These are phyloP conservation scores for Diabrotica balteata DNA, from an alignment of 2,888 invertebrate species.

Conservation along the genomic window DNA sequence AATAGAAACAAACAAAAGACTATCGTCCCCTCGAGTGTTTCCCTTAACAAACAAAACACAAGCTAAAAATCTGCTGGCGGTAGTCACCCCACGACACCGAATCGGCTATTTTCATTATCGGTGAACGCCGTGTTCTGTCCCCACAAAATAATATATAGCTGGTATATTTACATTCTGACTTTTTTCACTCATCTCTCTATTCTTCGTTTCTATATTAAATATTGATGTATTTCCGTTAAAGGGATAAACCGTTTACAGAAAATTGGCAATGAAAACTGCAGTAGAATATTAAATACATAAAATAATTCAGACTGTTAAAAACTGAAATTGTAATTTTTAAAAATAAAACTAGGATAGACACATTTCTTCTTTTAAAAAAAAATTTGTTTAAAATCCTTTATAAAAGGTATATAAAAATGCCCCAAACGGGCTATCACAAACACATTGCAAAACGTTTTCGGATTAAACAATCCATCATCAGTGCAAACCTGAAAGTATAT, in stretches of 20 bases:
- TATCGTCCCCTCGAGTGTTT: conserved; percentile 45
- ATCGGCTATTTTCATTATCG: conserved; percentile 53
- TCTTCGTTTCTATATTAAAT: conserved; percentile 11
- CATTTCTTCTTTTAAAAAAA: too few species aligned
- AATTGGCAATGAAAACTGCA: not conserved
- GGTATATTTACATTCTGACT: conserved; percentile 43
- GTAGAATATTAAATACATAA: not conserved
- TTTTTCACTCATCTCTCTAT: conserved; percentile 18
- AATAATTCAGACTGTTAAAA: too few species aligned
- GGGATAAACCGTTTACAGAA: not conserved
- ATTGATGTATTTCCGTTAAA: conserved; percentile 9
- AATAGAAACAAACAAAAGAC: conserved; percentile 49
- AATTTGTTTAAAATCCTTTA: too few species aligned
- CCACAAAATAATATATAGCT: conserved; percentile 48
- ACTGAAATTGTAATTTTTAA: too few species aligned
- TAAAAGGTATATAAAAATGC: too few species aligned
- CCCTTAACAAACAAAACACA: conserved; percentile 37
- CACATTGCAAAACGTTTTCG: too few species aligned
- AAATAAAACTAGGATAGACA: too few species aligned
- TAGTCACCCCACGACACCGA: conserved; percentile 34
- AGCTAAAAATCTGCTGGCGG: conserved; percentile 35
- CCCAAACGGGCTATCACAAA: too few species aligned
- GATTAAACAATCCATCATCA: too few species aligned
- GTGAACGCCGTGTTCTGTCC: conserved; percentile 52
- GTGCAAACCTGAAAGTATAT: too few species aligned